Conservation (phyloP, 2,888 invertebrate species). For the Stenodema calcarata region DNA sequence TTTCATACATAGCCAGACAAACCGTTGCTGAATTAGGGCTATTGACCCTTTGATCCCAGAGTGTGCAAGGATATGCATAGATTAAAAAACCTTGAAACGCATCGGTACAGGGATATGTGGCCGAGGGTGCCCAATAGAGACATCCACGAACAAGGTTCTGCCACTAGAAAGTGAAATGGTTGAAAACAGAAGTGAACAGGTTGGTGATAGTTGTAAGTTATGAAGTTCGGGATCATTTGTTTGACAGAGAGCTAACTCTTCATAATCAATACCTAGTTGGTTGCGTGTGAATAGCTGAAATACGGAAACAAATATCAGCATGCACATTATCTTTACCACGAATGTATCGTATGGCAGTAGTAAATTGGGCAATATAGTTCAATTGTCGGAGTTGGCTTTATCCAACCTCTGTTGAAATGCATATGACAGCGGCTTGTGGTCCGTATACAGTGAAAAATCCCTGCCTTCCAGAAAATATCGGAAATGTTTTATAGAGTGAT, state of each 20-base stretch:
- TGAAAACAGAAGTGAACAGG: neutral
- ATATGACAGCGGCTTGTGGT: slow-evolving; percentile 37
- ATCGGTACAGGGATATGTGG: too few species aligned
- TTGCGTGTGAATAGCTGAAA: neutral
- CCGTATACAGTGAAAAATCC: slow-evolving; percentile 1
- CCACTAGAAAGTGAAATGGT: neutral
- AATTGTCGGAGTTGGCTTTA: slow-evolving; percentile 53
- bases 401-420: slow-evolving; percentile 54
- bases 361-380: neutral
- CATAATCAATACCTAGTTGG: neutral
- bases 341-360: slow-evolving; percentile 56
- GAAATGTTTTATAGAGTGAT: slow-evolving; percentile 56
- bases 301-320: slow-evolving; percentile 57
- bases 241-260: neutral
- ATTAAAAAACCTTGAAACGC: neutral
- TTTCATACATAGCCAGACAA: slow-evolving; percentile 60
- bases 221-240: neutral
- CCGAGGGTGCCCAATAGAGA: too few species aligned
- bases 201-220: neutral
- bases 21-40: slow-evolving; percentile 59
- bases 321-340: slow-evolving; percentile 59
- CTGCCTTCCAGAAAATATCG: slow-evolving; percentile 19
- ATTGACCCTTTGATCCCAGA: slow-evolving; percentile 56
- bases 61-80: slow-evolving; percentile 54
- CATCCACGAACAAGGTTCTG: too few species aligned